Conservation (phyloP, 2,888 invertebrate genomes). For the Bedellia somnulentella region DNA sequence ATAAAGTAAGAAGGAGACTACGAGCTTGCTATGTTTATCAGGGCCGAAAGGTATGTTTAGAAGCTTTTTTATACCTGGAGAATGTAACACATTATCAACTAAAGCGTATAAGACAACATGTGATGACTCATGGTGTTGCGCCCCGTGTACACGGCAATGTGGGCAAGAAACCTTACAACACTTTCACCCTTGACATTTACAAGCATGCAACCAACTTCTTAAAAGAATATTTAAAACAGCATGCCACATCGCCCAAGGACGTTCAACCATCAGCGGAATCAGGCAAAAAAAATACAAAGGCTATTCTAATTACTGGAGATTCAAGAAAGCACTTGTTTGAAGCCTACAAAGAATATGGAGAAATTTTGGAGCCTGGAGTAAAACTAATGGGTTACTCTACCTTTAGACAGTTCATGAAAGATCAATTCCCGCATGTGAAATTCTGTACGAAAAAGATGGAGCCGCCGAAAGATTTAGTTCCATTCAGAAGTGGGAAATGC, state of each 20-base stretch:
- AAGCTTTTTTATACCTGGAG: slow-evolving; percentile 77
- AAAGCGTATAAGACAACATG: slow-evolving; percentile 75
- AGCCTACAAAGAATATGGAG: slow-evolving; percentile 73
- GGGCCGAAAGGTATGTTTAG: slow-evolving; percentile 74
- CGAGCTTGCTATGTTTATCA: slow-evolving; percentile 78
- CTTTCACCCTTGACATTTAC: slow-evolving; percentile 77
- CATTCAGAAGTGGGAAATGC: slow-evolving; percentile 57
- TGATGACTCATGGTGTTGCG: slow-evolving; percentile 77
- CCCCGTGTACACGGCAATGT: slow-evolving; percentile 79
- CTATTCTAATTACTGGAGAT: slow-evolving; percentile 53
- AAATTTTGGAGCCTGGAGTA: slow-evolving; percentile 67
- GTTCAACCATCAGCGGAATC: slow-evolving; percentile 37
- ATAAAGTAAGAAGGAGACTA: slow-evolving; percentile 71
- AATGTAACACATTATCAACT: slow-evolving; percentile 80
- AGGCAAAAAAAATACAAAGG: slow-evolving; percentile 44
- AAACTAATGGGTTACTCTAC: slow-evolving; percentile 81
- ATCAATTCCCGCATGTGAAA: slow-evolving; percentile 77
- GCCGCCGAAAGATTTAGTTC: slow-evolving; percentile 46
- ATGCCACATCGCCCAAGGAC: slow-evolving; percentile 61
- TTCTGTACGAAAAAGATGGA: slow-evolving; percentile 66
- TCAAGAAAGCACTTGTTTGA: slow-evolving; percentile 73
- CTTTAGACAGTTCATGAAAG: slow-evolving; percentile 79
- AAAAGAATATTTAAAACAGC: slow-evolving; percentile 70
- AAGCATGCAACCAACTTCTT: slow-evolving; percentile 76
- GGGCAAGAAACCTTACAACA: slow-evolving; percentile 79